A percentile compares a stretch with the other conserved stretches of the same genome.
Evolutionary conservation across 1,140 invertebrate species (phyloP).

Genomic region (Spodoptera litura): DNA sequence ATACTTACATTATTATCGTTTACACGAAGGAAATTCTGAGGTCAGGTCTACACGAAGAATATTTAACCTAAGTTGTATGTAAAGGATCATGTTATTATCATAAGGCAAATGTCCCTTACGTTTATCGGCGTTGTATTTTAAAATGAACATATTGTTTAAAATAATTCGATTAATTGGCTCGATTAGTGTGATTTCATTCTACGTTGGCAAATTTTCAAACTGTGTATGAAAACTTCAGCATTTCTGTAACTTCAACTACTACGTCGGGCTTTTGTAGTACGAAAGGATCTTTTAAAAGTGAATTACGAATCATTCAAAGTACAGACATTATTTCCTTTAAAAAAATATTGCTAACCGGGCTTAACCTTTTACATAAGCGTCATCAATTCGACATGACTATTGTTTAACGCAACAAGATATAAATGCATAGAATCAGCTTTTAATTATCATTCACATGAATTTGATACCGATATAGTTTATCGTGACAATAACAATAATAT

Average conservation of each 20-base stretch:
- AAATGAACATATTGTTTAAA: background rate
- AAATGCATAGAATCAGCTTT: background rate
- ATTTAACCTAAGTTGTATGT: conserved; percentile 33
- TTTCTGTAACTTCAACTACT: too few species aligned
- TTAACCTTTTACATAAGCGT: too few species aligned
- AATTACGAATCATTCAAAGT: too few species aligned
- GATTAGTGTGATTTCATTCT: too few species aligned
- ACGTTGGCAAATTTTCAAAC: too few species aligned
- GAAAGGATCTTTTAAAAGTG: too few species aligned
- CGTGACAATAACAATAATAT: conserved; percentile 4
- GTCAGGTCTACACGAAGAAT: conserved; percentile 31
- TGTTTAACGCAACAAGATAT: background rate
- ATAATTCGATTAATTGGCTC: background rate
- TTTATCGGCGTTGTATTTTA: too few species aligned
- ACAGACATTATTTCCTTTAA: too few species aligned
- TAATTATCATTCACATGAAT: background rate
- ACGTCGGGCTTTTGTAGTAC: too few species aligned
- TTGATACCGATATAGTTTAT: background rate
- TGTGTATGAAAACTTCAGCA: too few species aligned
- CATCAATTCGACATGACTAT: too few species aligned
- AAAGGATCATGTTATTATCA: conserved; percentile 26
- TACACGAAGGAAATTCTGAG: conserved; percentile 41
- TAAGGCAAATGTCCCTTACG: conserved; percentile 18
- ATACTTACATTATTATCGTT: conserved; percentile 37
- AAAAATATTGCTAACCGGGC: too few species aligned